These are phyloP conservation scores for Drosophila aldrichi DNA, from an alignment of 2,888 invertebrate species.

Conservation along the genomic window DNA sequence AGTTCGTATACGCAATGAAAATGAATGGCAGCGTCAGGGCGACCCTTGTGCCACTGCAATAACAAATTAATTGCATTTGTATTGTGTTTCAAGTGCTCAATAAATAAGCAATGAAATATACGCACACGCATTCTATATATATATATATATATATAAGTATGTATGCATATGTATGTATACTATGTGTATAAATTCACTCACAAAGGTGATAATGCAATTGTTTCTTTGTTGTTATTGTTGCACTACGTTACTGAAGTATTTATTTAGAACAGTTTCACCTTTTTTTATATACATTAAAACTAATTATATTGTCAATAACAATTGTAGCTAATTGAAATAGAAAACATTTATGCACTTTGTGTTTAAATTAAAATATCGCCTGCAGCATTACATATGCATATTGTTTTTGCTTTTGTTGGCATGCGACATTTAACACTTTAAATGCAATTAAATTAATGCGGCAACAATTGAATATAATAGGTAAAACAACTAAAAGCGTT, in stretches of 20 bases:
- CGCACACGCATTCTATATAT: neutral
- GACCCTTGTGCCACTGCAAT: slow-evolving; percentile 7
- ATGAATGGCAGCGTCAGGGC: slow-evolving; percentile 6
- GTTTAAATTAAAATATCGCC: neutral
- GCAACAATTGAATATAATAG: neutral
- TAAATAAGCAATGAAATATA: slow-evolving; percentile 15
- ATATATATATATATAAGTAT: neutral
- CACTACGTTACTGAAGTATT: neutral
- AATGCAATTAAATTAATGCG: neutral
- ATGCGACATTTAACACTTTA: neutral
- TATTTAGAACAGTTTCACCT: neutral
- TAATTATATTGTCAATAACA: neutral
- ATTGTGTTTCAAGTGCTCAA: slow-evolving; percentile 9
- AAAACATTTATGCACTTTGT: neutral
- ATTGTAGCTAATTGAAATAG: neutral
- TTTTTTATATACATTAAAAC: neutral
- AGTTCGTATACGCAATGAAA: slow-evolving; percentile 19
- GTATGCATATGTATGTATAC: neutral
- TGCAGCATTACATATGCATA: neutral
- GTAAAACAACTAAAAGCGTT: neutral
- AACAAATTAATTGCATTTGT: slow-evolving; percentile 48
- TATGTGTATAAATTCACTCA: neutral
- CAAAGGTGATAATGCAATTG: neutral
- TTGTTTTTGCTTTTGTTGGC: no score
- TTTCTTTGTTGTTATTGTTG: neutral